A percentile compares a stretch with the other conserved stretches of the same genome.
Conservation (phyloP, 2,888 invertebrate species). For the Eueremaeus valkanovi region DNA sequence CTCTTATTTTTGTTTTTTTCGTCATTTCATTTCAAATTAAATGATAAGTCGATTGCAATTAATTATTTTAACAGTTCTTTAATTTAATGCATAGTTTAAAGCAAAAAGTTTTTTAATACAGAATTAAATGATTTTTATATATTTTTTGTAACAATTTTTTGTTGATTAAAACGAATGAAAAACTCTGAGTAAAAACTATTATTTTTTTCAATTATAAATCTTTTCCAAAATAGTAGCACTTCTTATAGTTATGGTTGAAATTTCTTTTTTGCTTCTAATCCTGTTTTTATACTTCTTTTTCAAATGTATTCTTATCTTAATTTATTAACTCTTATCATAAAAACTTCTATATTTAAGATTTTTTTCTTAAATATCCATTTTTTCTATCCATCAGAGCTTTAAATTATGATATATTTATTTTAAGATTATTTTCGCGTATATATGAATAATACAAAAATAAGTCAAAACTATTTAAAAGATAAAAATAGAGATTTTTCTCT, state of each 20-base stretch:
- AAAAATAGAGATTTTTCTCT: background rate
- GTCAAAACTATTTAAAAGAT: background rate
- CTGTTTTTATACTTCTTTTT: background rate
- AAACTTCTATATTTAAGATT: constrained; percentile 12
- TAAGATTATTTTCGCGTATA: background rate
- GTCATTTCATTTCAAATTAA: background rate
- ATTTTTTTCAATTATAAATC: background rate
- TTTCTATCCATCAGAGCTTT: no score
- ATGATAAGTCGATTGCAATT: background rate
- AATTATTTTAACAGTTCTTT: constrained; percentile 11
- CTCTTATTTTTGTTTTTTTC: background rate
- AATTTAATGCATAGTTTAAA: background rate
- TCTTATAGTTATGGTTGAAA: background rate
- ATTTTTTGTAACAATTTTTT: background rate
- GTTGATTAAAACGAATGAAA: background rate
- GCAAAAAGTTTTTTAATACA: background rate
- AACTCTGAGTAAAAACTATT: background rate
- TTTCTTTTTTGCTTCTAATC: background rate
- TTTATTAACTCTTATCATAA: constrained; percentile 29
- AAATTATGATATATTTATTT: constrained; percentile 14
- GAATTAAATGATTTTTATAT: background rate
- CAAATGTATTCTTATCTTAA: constrained; percentile 19
- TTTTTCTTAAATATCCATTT: no score
- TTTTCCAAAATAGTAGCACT: constrained; percentile 16
- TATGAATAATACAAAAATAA: background rate